Evolutionary conservation across 2,113 vertebrate species (phyloP).

Genomic region (Galemys pyrenaicus): DNA sequence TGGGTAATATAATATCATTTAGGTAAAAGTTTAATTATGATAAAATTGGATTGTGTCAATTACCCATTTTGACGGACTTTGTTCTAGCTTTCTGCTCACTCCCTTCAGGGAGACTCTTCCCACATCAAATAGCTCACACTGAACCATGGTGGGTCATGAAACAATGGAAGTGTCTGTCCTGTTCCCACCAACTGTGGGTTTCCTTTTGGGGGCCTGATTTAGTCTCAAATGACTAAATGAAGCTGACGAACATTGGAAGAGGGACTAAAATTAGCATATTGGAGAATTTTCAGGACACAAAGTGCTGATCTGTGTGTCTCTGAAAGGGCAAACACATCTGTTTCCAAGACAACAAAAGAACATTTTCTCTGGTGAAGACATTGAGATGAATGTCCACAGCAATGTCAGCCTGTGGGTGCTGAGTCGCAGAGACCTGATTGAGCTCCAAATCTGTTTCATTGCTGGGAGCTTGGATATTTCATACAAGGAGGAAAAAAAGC

Average conservation of each 20-base stretch:
- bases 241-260: not conserved
- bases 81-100: not conserved
- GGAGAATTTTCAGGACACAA: not conserved
- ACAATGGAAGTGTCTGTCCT: not conserved
- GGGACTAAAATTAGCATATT: constrained; percentile 29
- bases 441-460: not conserved
- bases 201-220: constrained; percentile 4
- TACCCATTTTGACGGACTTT: not conserved
- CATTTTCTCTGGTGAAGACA: not conserved
- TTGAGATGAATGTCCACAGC: not conserved
- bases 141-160: no score
- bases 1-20: not conserved
- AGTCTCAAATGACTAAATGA: not conserved
- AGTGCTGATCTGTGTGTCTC: not conserved
- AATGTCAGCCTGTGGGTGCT: not conserved
- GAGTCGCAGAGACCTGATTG: not conserved
- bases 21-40: not conserved
- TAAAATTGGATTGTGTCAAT: not conserved
- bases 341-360: constrained; percentile 68
- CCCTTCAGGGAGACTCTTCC: not conserved
- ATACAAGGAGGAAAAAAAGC: not conserved
- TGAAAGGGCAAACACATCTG: constrained; percentile 64
- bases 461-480: not conserved
- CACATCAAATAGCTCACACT: not conserved
- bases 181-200: not conserved